Evolutionary conservation across 1,140 invertebrate genomes (phyloP).

Genomic region (Neodiprion lecontei): DNA sequence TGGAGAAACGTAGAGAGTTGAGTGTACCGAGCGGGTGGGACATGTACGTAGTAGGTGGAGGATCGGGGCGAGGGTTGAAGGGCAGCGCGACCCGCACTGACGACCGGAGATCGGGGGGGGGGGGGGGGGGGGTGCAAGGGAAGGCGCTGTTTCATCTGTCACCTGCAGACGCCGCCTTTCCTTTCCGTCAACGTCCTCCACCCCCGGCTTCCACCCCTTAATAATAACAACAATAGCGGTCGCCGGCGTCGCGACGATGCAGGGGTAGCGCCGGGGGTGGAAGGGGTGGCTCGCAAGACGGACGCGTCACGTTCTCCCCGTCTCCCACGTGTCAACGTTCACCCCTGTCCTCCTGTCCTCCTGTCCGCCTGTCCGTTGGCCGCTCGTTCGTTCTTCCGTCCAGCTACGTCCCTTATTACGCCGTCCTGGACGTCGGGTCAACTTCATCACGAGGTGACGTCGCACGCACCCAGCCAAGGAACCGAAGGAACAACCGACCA

Average conservation of each 20-base stretch:
- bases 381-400: conserved; percentile 28
- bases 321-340: conserved; percentile 46
- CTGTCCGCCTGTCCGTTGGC: conserved; percentile 21
- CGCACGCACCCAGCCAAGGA: conserved; percentile 30
- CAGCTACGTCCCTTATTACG: conserved; percentile 55
- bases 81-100: conserved; percentile 20
- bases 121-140: conserved; percentile 36
- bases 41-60: conserved; percentile 16
- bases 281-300: conserved; percentile 46
- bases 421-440: conserved; percentile 47
- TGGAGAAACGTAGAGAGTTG: too few relatives aligned
- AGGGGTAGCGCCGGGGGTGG: conserved; percentile 22
- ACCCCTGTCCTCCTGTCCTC: conserved; percentile 36
- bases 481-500: neutral
- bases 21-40: neutral
- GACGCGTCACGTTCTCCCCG: conserved; percentile 55
- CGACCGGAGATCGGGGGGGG: conserved; percentile 19
- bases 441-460: conserved; percentile 56
- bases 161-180: conserved; percentile 62
- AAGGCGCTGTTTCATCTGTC: conserved; percentile 58
- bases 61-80: conserved; percentile 35
- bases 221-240: conserved; percentile 61
- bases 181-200: conserved; percentile 58
- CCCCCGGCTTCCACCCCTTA: conserved; percentile 47
- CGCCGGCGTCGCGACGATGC: conserved; percentile 44